These are phyloP conservation scores for Hirudo medicinalis DNA, from an alignment of 1,140 invertebrate genomes.

Conservation along the genomic window DNA sequence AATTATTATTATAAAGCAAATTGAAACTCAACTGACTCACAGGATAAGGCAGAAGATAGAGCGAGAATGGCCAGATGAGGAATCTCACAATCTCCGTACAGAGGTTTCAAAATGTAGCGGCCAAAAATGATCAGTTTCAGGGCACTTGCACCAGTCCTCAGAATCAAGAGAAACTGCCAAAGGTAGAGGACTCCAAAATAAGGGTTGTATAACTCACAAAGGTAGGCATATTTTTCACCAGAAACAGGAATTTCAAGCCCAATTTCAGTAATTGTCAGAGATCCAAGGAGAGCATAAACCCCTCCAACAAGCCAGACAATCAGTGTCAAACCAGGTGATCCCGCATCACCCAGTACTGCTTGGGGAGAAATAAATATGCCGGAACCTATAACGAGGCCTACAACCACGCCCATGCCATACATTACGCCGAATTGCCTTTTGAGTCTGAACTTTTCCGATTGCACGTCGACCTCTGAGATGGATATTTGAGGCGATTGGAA, in stretches of 20 bases:
- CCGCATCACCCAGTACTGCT: constrained; percentile 60
- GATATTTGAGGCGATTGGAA: too few species aligned
- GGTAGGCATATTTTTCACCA: constrained; percentile 27
- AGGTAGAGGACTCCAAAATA: constrained; percentile 24
- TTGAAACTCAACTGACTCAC: not conserved
- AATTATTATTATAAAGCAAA: too few species aligned
- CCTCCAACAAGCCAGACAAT: constrained; percentile 65
- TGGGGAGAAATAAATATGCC: constrained; percentile 88
- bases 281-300: constrained; percentile 53
- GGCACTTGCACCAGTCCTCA: constrained; percentile 56
- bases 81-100: constrained; percentile 32
- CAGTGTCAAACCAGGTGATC: constrained; percentile 62
- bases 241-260: constrained; percentile 23
- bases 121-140: constrained; percentile 38
- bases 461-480: too few species aligned
- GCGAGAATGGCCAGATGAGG: not conserved
- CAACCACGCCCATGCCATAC: constrained; percentile 22
- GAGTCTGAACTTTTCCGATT: constrained; percentile 4
- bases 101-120: constrained; percentile 36
- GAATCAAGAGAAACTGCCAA: constrained; percentile 38
- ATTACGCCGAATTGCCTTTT: constrained; percentile 22
- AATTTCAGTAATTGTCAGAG: constrained; percentile 25
- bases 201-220: constrained; percentile 18
- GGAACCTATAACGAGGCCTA: constrained; percentile 40
- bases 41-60: not conserved